Percentiles rank a stretch among this genome's conserved stretches.
Evolutionary conservation across 2,888 invertebrate genomes (phyloP).

Genomic region (Microdon myrmicae): DNA sequence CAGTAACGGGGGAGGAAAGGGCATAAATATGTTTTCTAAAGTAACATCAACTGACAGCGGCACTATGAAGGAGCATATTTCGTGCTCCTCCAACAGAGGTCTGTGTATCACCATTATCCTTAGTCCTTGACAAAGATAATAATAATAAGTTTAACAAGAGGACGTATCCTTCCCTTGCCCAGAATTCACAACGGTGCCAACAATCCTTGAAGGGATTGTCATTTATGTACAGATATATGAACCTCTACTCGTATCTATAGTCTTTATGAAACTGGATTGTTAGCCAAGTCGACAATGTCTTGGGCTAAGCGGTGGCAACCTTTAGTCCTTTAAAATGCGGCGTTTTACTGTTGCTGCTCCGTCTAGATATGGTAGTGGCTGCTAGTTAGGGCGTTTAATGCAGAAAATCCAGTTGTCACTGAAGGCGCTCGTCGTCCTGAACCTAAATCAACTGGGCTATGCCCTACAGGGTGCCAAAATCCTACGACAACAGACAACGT

Average conservation of each 20-base stretch:
- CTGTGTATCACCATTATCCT: background rate
- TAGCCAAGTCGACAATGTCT: constrained; percentile 41
- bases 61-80: constrained; percentile 21
- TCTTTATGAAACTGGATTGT: constrained; percentile 4
- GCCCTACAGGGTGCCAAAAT: constrained; percentile 47
- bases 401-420: constrained; percentile 45
- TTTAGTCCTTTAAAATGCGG: background rate
- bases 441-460: constrained; percentile 46
- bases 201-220: constrained; percentile 16
- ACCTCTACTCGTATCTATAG: background rate
- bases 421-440: constrained; percentile 15
- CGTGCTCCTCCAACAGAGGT: background rate
- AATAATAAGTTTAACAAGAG: constrained; percentile 39
- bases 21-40: constrained; percentile 33
- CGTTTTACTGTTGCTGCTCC: background rate
- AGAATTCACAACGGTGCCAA: constrained; percentile 19
- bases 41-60: constrained; percentile 46
- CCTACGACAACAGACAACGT: constrained; percentile 14
- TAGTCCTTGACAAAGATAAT: constrained; percentile 38
- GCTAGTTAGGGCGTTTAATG: constrained; percentile 41
- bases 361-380: constrained; percentile 25
- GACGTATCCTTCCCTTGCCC: constrained; percentile 19
- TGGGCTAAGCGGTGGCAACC: constrained; percentile 22
- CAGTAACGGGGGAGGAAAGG: constrained; percentile 3
- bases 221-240: no score